These are phyloP conservation scores for Augiades crinisus DNA, from an alignment of 2,888 invertebrate genomes.

Conservation along the genomic window DNA sequence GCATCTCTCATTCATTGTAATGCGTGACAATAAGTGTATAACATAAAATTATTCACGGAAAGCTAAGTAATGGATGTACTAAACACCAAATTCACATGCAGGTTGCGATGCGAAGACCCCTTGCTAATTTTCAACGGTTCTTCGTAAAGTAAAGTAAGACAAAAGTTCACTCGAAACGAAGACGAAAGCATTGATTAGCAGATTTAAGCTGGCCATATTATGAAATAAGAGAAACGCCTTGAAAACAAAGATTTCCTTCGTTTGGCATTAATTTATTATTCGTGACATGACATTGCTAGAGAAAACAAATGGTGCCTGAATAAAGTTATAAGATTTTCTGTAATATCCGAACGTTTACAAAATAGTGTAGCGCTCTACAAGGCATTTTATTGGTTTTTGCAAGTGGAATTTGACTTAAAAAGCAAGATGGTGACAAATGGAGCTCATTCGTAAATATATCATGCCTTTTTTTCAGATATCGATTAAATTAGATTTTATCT, in stretches of 20 bases:
- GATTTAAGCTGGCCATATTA: slow-evolving; percentile 41
- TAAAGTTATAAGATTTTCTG: slow-evolving; percentile 2
- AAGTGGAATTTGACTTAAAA: no score
- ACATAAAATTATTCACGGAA: slow-evolving; percentile 42
- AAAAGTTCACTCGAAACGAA: slow-evolving; percentile 59
- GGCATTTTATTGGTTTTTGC: background rate
- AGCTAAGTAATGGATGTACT: slow-evolving; percentile 47
- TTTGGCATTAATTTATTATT: slow-evolving; percentile 20
- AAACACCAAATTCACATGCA: slow-evolving; percentile 63
- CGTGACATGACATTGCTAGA: slow-evolving; percentile 15
- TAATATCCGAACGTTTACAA: no score
- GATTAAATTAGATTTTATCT: no score
- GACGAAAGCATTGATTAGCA: slow-evolving; percentile 54
- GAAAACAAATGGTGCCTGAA: slow-evolving; percentile 8
- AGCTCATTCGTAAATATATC: no score
- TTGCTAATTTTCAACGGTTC: slow-evolving; percentile 70
- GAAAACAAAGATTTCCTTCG: slow-evolving; percentile 16
- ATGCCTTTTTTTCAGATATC: no score
- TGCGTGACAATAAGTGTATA: slow-evolving; percentile 50
- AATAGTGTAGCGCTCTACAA: background rate
- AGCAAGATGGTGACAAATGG: no score
- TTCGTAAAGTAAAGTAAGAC: slow-evolving; percentile 71
- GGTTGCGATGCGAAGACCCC: slow-evolving; percentile 52
- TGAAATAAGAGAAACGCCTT: slow-evolving; percentile 36
- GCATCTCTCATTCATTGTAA: slow-evolving; percentile 45